Evolutionary conservation across 2,113 vertebrate species (phyloP).

Genomic region (Anoura caudifer): DNA sequence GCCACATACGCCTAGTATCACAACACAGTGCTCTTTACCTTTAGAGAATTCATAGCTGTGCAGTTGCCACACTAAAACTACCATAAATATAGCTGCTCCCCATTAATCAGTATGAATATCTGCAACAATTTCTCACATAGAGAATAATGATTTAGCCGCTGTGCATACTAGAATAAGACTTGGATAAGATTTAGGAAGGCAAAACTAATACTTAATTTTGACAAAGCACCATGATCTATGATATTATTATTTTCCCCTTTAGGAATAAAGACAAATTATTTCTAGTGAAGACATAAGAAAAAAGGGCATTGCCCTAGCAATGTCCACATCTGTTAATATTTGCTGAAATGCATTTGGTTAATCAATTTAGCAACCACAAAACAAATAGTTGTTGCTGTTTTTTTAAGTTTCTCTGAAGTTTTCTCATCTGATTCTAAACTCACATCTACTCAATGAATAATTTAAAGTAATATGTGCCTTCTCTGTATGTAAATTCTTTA

Average conservation of each 20-base stretch:
- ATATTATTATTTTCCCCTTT: conserved; percentile 42
- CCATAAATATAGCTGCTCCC: conserved; percentile 41
- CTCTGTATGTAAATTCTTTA: background rate
- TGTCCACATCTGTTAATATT: conserved; percentile 38
- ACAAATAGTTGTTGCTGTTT: background rate
- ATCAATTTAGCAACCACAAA: conserved; percentile 31
- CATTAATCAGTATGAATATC: conserved; percentile 60
- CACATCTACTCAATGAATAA: background rate
- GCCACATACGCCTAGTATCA: background rate
- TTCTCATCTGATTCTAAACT: conserved; percentile 20
- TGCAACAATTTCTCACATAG: conserved; percentile 51
- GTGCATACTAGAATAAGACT: conserved; percentile 44
- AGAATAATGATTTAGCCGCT: conserved; percentile 61
- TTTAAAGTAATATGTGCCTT: background rate
- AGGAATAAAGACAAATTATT: conserved; percentile 61
- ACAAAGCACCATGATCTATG: conserved; percentile 34
- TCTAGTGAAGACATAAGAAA: conserved; percentile 46
- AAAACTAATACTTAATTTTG: conserved; percentile 32
- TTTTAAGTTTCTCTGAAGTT: background rate
- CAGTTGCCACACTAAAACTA: conserved; percentile 41
- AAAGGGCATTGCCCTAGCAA: conserved; percentile 30
- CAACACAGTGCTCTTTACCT: background rate
- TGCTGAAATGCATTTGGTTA: conserved; percentile 29
- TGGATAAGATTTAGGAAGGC: conserved; percentile 59
- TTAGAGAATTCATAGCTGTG: background rate